Percentiles rank a stretch among this genome's conserved stretches.
These are phyloP conservation scores for Drusus annulatus DNA, from an alignment of 1,140 invertebrate species.

Conservation along the genomic window DNA sequence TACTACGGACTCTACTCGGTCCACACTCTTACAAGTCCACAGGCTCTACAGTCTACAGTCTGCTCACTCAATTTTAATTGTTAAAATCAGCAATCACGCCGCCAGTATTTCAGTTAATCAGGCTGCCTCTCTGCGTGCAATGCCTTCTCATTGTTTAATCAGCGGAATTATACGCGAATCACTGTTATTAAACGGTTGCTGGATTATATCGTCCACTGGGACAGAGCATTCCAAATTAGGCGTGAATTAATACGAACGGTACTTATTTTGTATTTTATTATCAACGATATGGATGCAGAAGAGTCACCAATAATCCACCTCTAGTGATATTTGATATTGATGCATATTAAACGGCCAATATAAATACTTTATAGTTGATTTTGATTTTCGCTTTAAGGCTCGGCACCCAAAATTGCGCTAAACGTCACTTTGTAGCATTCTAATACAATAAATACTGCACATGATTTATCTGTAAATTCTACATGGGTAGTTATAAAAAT, in stretches of 20 bases:
- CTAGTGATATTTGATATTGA: too few species aligned
- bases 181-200: not conserved
- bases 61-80: constrained; percentile 12
- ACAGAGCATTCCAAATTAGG: not conserved
- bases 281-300: too few species aligned
- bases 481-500: too few species aligned
- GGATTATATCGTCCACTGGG: not conserved
- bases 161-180: not conserved
- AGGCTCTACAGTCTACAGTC: not conserved
- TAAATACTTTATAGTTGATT: not conserved
- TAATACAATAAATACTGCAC: too few species aligned
- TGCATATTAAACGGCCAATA: not conserved
- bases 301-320: too few species aligned
- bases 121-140: not conserved
- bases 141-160: not conserved
- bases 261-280: too few species aligned
- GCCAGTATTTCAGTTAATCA: too few species aligned
- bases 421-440: too few species aligned
- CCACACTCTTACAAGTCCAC: too few species aligned
- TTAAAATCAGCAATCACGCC: not conserved
- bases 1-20: not conserved
- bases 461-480: too few species aligned
- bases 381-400: not conserved
- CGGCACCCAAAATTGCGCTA: too few species aligned
- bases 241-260: too few species aligned